Conservation (phyloP, 2,113 vertebrate species). For the Vidua macroura region DNA sequence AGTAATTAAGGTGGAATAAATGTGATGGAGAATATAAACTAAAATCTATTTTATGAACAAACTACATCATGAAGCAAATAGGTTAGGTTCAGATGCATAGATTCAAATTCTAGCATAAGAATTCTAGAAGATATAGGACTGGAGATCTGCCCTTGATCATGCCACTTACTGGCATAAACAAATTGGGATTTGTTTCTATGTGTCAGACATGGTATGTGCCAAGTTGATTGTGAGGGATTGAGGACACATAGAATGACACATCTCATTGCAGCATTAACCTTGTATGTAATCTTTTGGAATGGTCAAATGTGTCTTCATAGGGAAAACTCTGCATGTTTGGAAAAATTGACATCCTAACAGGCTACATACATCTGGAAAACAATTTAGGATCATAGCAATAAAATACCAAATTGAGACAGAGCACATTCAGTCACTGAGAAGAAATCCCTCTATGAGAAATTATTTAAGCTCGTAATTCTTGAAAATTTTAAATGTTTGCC, state of each 20-base stretch:
- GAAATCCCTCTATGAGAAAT: slow-evolving; percentile 1
- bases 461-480: slow-evolving; percentile 21
- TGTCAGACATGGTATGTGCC: not conserved
- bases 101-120: not conserved
- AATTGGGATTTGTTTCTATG: not conserved
- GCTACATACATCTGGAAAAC: slow-evolving; percentile 49
- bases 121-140: not conserved
- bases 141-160: not conserved
- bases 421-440: slow-evolving; percentile 1
- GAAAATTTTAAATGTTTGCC: slow-evolving; percentile 9
- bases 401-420: slow-evolving; percentile 35
- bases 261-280: not conserved
- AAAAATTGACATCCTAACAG: slow-evolving; percentile 42
- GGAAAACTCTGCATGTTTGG: not conserved
- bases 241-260: not conserved
- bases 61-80: rapidly evolving
- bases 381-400: slow-evolving; percentile 10
- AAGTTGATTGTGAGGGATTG: not conserved
- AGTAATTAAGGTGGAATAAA: not conserved
- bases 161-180: not conserved
- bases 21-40: not conserved
- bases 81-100: not conserved
- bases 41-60: not conserved
- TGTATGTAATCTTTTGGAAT: not conserved
- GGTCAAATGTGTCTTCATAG: not conserved